Evolutionary conservation across 2,113 vertebrate genomes (phyloP).

Genomic region (Ptilorrhoa leucosticta): DNA sequence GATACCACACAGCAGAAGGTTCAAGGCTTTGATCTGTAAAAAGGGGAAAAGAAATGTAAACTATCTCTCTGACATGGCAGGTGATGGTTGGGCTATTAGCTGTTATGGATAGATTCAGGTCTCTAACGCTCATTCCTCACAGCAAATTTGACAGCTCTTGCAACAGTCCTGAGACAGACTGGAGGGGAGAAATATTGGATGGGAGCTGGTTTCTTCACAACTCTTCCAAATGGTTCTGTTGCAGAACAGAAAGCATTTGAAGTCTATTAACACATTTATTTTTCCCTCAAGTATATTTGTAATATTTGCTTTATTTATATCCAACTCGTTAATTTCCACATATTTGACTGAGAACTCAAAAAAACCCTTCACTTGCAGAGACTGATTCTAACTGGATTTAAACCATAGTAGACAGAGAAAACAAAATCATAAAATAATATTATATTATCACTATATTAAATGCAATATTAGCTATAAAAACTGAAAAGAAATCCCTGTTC

Average conservation of each 20-base stretch:
- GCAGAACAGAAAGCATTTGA: neutral
- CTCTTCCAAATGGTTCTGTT: neutral
- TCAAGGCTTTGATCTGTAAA: constrained; percentile 14
- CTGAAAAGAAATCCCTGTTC: neutral
- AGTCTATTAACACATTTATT: neutral
- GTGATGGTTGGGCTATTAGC: neutral
- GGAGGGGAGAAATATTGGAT: neutral
- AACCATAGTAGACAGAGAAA: neutral
- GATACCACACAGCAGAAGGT: neutral
- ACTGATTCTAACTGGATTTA: neutral
- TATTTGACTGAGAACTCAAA: neutral
- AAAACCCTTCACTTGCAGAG: neutral
- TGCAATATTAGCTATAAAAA: neutral
- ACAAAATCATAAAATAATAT: neutral
- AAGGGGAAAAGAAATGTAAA: neutral
- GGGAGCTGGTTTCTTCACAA: neutral
- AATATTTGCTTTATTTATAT: neutral
- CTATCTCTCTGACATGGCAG: neutral
- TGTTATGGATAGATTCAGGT: neutral
- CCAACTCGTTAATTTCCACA: neutral
- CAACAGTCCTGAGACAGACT: neutral
- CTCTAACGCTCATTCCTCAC: neutral
- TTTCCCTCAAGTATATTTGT: neutral
- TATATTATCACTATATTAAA: neutral
- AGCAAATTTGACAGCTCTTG: neutral